Evolutionary conservation across 64 coral and sea anemone genomes (phyloP).

Genomic region (Anthopleura sola): DNA sequence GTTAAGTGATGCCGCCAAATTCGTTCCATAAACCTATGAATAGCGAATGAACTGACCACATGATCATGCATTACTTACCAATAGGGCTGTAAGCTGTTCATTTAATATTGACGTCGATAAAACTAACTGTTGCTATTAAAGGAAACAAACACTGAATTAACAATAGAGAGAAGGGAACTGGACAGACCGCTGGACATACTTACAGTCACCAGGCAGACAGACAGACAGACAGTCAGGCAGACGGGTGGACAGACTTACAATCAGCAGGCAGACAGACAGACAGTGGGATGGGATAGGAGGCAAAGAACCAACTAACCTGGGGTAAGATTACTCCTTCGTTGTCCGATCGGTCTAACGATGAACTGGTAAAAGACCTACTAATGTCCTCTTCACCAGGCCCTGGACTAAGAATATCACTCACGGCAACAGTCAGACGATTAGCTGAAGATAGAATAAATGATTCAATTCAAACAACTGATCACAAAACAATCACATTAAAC

Average conservation of each 20-base stretch:
- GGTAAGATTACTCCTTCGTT: constrained; percentile 23
- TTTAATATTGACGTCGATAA: constrained; percentile 84
- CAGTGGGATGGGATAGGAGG: background rate
- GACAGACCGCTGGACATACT: background rate
- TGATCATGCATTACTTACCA: constrained; percentile 47
- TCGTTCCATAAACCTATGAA: too few species aligned
- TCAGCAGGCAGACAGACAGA: background rate
- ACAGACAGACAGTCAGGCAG: background rate
- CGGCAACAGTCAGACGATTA: constrained; percentile 85
- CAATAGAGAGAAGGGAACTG: background rate
- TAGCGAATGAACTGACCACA: too few species aligned
- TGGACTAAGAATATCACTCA: constrained; percentile 85
- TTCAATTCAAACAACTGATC: background rate
- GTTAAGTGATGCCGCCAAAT: too few species aligned
- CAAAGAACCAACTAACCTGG: constrained; percentile 24
- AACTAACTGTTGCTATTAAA: constrained; percentile 80
- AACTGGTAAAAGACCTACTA: background rate
- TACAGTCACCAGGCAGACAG: background rate
- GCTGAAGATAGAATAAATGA: constrained; percentile 19
- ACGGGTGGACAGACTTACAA: background rate
- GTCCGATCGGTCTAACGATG: background rate
- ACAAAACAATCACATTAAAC: too few species aligned
- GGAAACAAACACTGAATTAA: background rate
- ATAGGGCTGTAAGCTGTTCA: constrained; percentile 78
- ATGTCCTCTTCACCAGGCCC: constrained; percentile 42